Conservation (phyloP, 2,797 vertebrate species). For the Bryconaethiops microstoma region DNA sequence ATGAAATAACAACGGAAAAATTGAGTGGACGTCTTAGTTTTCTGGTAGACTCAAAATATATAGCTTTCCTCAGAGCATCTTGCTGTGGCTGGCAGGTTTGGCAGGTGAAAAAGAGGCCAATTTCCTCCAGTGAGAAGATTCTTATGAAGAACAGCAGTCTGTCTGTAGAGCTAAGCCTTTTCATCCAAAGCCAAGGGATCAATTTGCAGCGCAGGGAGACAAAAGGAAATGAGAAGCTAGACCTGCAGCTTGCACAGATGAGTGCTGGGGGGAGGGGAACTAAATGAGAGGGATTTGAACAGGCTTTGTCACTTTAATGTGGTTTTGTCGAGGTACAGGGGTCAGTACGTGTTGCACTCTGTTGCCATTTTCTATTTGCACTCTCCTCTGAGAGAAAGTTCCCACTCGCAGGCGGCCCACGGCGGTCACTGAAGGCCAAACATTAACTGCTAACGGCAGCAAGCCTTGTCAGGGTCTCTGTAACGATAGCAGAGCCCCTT, state of each 20-base stretch:
- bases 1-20: too few relatives aligned
- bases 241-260: constrained; percentile 25
- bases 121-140: constrained; percentile 40
- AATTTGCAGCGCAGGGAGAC: constrained; percentile 50
- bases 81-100: constrained; percentile 6
- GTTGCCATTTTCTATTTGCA: constrained; percentile 41
- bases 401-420: constrained; percentile 12
- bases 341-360: constrained; percentile 45
- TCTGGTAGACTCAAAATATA: neutral
- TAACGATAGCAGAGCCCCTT: constrained; percentile 7
- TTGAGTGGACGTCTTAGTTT: neutral
- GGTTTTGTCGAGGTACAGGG: constrained; percentile 19
- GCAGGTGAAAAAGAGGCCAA: constrained; percentile 22
- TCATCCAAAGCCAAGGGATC: constrained; percentile 55
- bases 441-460: neutral
- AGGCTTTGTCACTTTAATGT: constrained; percentile 39
- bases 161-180: constrained; percentile 45
- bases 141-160: constrained; percentile 41
- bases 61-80: neutral
- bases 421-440: constrained; percentile 20
- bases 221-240: constrained; percentile 50
- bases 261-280: neutral
- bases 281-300: constrained; percentile 30
- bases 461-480: constrained; percentile 20
- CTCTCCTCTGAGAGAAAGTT: constrained; percentile 7